Evolutionary conservation across 2,797 vertebrate genomes (phyloP).

Genomic region (Coreius guichenoti): DNA sequence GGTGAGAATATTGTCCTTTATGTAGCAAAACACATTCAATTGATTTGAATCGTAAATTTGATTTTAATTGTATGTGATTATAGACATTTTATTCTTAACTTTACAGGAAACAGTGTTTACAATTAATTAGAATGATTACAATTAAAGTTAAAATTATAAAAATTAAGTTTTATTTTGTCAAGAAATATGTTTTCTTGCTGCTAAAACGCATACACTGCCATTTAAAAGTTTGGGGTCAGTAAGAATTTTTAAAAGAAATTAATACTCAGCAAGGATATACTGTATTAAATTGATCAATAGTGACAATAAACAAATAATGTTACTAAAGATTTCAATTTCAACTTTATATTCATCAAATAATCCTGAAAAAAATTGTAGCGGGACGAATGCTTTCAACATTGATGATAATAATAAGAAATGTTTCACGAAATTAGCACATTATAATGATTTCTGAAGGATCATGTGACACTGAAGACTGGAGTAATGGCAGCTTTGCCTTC

Average conservation of each 20-base stretch:
- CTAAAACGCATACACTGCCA: not conserved
- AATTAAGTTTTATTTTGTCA: not conserved
- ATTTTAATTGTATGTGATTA: not conserved
- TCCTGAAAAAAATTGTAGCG: not conserved
- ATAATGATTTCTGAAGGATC: not conserved
- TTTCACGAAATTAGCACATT: not conserved
- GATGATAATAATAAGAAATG: not conserved
- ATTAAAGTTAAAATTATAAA: not conserved
- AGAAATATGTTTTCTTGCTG: not conserved
- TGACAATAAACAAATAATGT: no score
- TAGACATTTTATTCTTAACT: not conserved
- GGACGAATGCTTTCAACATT: not conserved
- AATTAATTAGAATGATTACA: not conserved
- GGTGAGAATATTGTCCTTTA: constrained; percentile 73
- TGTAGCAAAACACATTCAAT: not conserved
- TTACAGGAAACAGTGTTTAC: not conserved
- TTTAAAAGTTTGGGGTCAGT: not conserved
- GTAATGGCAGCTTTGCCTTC: not conserved
- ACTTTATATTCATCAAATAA: no score
- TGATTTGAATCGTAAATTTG: not conserved
- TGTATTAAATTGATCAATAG: no score
- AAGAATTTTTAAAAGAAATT: no score
- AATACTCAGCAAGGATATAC: no score
- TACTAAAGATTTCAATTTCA: no score
- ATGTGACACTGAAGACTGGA: not conserved